Evolutionary conservation across 2,888 invertebrate species (phyloP).

Genomic region (Dendrolimus pini): DNA sequence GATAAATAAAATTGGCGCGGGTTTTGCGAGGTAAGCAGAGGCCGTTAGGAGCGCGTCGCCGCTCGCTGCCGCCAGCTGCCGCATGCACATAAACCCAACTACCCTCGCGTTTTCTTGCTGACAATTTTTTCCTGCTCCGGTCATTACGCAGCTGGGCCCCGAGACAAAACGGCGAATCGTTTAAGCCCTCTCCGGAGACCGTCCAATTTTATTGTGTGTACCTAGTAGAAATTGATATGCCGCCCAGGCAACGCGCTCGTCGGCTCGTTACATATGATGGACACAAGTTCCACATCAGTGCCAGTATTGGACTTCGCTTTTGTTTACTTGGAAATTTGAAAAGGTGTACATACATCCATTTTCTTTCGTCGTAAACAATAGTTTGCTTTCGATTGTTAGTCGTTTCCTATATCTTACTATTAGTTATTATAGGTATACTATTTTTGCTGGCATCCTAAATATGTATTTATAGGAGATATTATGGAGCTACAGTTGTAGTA

Average conservation of each 20-base stretch:
- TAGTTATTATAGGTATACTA: no score
- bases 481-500: no score
- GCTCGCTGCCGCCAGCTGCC: slow-evolving; percentile 55
- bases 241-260: slow-evolving; percentile 50
- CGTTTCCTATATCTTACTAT: no score
- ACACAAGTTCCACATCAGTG: slow-evolving; percentile 29
- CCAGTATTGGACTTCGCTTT: neutral
- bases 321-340: neutral
- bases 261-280: slow-evolving; percentile 46
- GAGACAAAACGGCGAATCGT: slow-evolving; percentile 77
- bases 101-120: slow-evolving; percentile 76
- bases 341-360: no score
- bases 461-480: no score
- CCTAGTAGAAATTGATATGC: slow-evolving; percentile 75
- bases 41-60: slow-evolving; percentile 71
- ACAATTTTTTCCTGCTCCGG: slow-evolving; percentile 75
- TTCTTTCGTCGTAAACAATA: no score
- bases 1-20: slow-evolving; percentile 77
- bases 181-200: slow-evolving; percentile 75
- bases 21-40: slow-evolving; percentile 76
- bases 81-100: slow-evolving; percentile 73
- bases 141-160: slow-evolving; percentile 76
- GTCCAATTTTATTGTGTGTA: slow-evolving; percentile 75
- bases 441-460: no score
- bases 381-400: no score